Base-by-base conservation (phyloP, 1,140 invertebrate genomes). In the Phymorhynchus buccinoides region DNA sequence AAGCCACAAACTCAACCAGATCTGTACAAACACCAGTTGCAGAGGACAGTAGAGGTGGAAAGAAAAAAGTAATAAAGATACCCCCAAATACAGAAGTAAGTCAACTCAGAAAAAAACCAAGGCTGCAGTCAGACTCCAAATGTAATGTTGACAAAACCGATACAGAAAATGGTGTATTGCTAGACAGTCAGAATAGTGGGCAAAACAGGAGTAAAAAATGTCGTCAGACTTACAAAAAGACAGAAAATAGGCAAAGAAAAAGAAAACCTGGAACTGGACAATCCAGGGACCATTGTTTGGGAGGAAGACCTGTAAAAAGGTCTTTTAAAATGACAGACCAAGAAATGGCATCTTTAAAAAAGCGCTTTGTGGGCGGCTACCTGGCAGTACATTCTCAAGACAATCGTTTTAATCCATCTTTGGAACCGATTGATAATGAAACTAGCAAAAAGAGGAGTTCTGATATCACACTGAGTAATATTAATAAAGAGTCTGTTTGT, bases 281-380 rank as follows among this genome's bases (percentile, higher is more conserved):
- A 41, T 7, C 27, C 37, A 75, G 41, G 27, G 41, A 75, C 1
- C 30, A 35, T 37, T 35, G 73, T 39, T 75, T n/a, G 73, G 73
- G 73, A 75, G 73, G 73, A 37, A 75, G 27, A 27, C 73, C 73
- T 41, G 73, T 75, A 27, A 75, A 39, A 39, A 75, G 73, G 37
- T 37, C 73, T 27, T 2, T 75, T 2, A 27, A 75, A 75, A 27
- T 75, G 27, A 14, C 73, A 41, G 73, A 41, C 3, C 6, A 35
- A 22, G 37, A 75, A 41, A 75, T 27, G 35, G 41, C 39, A 16
- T 4, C 6, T 27, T 27, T 75, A 37, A 75, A 41, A 30, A 16
- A 32, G 3, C 42, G 14, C 37, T 75, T 41, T 75, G 30, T 41
- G 6, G 37, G 35, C 73, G 41, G 30, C 35, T 7, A 35, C 4